Evolutionary conservation across 2,888 invertebrate genomes (phyloP).

Genomic region (Ephialtes manifestator): DNA sequence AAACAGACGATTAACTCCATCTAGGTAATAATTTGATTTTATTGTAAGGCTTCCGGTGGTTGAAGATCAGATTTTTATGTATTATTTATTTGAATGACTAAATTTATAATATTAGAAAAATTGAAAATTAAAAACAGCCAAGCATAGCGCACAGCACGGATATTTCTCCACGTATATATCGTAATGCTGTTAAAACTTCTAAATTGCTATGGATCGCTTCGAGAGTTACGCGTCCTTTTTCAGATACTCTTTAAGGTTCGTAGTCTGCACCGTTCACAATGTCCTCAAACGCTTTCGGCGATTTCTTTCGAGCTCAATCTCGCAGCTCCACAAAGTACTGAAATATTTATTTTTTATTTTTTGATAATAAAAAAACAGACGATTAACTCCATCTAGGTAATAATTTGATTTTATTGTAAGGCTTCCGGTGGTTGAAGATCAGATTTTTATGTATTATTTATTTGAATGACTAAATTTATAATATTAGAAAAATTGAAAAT

Average conservation of each 20-base stretch:
- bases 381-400: constrained; percentile 8
- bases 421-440: background rate
- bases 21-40: background rate
- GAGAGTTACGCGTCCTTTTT: constrained; percentile 74
- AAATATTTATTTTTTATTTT: constrained; percentile 52
- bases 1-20: constrained; percentile 22
- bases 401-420: background rate
- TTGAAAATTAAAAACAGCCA: too few relatives aligned
- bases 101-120: too few relatives aligned
- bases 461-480: too few relatives aligned
- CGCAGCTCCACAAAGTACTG: background rate
- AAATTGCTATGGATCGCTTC: constrained; percentile 83
- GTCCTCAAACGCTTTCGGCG: constrained; percentile 75
- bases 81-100: too few relatives aligned
- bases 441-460: background rate
- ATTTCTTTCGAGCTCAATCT: constrained; percentile 70
- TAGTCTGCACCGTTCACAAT: constrained; percentile 23
- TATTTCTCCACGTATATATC: constrained; percentile 78
- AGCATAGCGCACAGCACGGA: constrained; percentile 53
- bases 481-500: too few relatives aligned
- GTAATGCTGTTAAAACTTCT: constrained; percentile 86
- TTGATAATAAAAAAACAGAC: constrained; percentile 53
- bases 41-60: background rate
- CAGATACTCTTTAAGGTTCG: constrained; percentile 25
- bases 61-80: background rate